Evolutionary conservation across 2,888 invertebrate genomes (phyloP), one percentile per base, ranked within the genome.

Genomic region (Isoperla grammatica): DNA sequence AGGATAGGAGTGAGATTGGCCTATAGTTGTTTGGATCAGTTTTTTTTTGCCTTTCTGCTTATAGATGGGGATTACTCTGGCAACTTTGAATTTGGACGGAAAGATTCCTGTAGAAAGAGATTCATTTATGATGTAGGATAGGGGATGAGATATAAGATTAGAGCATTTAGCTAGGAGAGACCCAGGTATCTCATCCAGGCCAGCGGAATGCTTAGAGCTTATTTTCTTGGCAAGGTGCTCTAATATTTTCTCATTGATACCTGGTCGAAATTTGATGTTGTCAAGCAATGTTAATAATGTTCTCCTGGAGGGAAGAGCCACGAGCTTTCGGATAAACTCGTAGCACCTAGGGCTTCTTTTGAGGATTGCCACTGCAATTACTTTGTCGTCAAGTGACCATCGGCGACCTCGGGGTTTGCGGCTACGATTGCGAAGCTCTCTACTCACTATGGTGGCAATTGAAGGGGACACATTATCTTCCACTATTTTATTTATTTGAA

Each of bases 261-360:
- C 60, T 12, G 56, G 42, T 39, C 42, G 29, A 22, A 60, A 56
- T 1, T 20, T 22, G 2, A 60, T 15, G 2, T 46, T 48, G 13
- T 60, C n/a, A 5, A 60, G 13, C 5, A 55, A n/a, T 1, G 19
- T 35, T 2, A 2, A 37, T 15, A 60, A 35, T 12, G 50, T 60
- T 15, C 55, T 56, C 22, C 2, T 13, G 19, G 39, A 35, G 2
- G 60, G 60, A 1, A 60, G 48, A 3, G 45, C 40, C 29, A 60
- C 22, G 5, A 60, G 45, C 2, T 22, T 15, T 6, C 50, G 46
- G 23, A 60, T 35, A n/a, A 57, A 46, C 1, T 13, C 11, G 45
- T 61, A 61, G n/a, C 20, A 42, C 29, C 46, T 43, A 15, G 61
- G 57, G 20, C 46, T 46, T 23, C 57, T 6, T 17, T 57, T 57